Conservation (phyloP, 2,113 vertebrate genomes). For the Gallinago undulata region DNA sequence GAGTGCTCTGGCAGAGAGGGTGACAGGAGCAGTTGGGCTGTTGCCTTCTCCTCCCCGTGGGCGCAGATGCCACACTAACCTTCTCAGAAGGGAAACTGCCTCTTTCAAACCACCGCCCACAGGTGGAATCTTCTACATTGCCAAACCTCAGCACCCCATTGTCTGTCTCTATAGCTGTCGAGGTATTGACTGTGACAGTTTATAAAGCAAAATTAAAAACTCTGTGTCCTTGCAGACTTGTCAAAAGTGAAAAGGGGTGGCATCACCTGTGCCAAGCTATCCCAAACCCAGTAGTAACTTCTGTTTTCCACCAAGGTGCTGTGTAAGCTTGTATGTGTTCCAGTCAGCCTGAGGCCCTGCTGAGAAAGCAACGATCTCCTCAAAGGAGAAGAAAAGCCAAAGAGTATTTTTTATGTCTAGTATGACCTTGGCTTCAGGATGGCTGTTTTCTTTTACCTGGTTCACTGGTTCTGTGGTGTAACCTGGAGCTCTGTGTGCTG, state of each 20-base stretch:
- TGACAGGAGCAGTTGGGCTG: neutral
- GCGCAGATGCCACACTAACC: neutral
- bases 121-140: neutral
- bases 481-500: neutral
- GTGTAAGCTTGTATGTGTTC: neutral
- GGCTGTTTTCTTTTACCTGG: neutral
- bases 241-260: neutral
- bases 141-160: neutral
- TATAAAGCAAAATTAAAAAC: neutral
- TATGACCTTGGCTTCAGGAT: neutral
- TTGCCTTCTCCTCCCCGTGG: neutral
- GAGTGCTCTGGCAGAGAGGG: accelerated
- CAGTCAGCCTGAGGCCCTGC: neutral
- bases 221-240: neutral
- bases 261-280: neutral
- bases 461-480: neutral
- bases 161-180: neutral
- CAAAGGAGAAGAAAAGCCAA: neutral
- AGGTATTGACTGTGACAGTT: neutral
- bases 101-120: neutral
- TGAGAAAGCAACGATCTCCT: neutral
- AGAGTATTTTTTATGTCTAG: neutral
- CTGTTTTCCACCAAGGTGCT: neutral
- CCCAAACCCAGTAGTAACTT: neutral
- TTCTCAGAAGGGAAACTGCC: neutral